Base-by-base conservation (phyloP, 2,113 vertebrate genomes). In the Phrynocephalus versicolor region DNA sequence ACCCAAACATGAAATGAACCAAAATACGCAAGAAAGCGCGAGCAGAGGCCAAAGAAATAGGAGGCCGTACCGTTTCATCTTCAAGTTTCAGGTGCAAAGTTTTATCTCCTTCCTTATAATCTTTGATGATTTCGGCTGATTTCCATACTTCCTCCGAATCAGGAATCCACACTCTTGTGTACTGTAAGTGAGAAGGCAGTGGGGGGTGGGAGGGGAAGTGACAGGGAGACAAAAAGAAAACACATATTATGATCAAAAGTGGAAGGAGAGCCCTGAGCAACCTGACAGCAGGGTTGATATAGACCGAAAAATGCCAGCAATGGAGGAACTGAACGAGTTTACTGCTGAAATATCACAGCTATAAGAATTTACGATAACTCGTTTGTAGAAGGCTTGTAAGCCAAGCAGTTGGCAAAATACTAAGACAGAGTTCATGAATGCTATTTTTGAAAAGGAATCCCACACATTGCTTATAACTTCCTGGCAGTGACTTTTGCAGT, bases 81-180 rank as follows among this genome's bases (percentile, higher is more conserved):
- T 99, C 98, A 45, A 98, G 92, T 87, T 94, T 96, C 79, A 99
- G 96, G 73, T 96, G 97, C 2, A 99, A 96, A 67, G 94, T 90
- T 35, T 95, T 71, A 62, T 98, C 97, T 55, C 98, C 98, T 10
- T 98, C 98, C 89, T 97, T 97, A 91, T 98, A 99, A 93, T 98
- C 97, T 92, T 95, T 96, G 90, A 89, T 95, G 85, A 99, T 97
- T 92, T 99, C 99, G 13, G 98, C 99, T 0, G 97, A 96, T 89
- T 89, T 96, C 98, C 98, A 99, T 27, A 99, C 98, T 16, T 99
- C 97, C 0, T 98, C 96, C 0, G 96, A 95, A 92, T 99, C 98
- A 16, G 99, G 97, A 93, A 99, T 98, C 99, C 98, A 99, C 87
- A 99, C 98, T 93, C 96, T 96, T 0, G 98, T 98, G 90, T 94